Conservation (phyloP, 2,113 vertebrate species). For the Protobothrops flavoviridis region DNA sequence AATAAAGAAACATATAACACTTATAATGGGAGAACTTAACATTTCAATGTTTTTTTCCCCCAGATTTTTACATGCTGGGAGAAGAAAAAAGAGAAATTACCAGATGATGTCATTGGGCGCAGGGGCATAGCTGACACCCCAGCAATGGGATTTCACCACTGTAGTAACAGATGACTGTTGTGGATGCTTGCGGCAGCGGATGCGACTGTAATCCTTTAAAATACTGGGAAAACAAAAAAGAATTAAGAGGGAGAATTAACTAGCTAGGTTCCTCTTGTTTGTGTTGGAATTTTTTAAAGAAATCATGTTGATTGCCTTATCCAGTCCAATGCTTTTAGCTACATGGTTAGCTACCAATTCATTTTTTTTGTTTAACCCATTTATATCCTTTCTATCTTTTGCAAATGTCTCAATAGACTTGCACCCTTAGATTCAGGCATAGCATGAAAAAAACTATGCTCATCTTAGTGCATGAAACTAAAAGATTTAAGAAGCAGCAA, state of each 20-base stretch:
- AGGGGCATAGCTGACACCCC: slow-evolving; percentile 84
- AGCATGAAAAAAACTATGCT: neutral
- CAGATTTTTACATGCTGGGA: neutral
- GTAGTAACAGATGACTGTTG: slow-evolving; percentile 93
- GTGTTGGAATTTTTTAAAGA: neutral
- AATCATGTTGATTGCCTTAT: neutral
- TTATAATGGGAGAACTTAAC: neutral
- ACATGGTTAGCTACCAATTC: neutral
- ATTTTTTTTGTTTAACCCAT: neutral
- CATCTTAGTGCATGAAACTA: neutral
- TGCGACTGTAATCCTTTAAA: slow-evolving; percentile 81
- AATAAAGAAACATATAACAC: neutral
- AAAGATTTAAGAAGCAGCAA: neutral
- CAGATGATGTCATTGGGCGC: slow-evolving; percentile 94
- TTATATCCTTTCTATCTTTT: neutral
- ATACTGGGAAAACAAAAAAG: slow-evolving; percentile 72
- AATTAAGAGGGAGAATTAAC: neutral
- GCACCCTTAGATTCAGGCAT: neutral
- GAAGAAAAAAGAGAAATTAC: slow-evolving; percentile 64
- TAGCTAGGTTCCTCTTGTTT: neutral
- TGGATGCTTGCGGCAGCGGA: slow-evolving; percentile 75
- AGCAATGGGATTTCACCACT: slow-evolving; percentile 83
- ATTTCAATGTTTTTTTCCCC: neutral
- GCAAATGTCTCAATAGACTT: neutral
- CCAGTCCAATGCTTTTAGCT: neutral